Evolutionary conservation across 2,888 invertebrate genomes (phyloP).

Genomic region (Apomyelois bistriatella): DNA sequence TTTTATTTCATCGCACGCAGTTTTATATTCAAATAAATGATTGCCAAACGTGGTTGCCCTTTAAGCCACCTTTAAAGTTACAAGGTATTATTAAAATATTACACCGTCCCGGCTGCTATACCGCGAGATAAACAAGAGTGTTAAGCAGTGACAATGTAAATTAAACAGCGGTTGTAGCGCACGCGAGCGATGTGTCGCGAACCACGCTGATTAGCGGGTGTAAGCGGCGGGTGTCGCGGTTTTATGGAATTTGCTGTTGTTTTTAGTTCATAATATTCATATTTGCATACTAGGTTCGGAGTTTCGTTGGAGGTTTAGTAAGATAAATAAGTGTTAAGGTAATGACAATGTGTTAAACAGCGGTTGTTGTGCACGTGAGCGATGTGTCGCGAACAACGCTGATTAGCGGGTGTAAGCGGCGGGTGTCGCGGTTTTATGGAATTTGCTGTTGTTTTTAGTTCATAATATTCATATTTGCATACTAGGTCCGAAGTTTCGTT

Average conservation of each 20-base stretch:
- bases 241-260: not conserved
- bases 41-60: not conserved
- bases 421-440: not conserved
- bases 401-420: not conserved
- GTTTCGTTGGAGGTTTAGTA: too few species aligned
- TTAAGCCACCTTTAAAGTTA: not conserved
- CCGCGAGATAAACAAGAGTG: conserved; percentile 1
- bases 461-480: too few species aligned
- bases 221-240: not conserved
- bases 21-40: too few species aligned
- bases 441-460: not conserved
- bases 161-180: not conserved
- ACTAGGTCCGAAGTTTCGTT: too few species aligned
- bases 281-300: too few species aligned
- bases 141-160: not conserved
- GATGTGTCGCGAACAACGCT: not conserved
- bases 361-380: not conserved
- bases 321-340: conserved; percentile 4
- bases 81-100: not conserved
- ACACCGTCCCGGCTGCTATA: not conserved
- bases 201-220: not conserved
- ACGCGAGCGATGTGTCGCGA: conserved; percentile 1
- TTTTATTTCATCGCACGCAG: too few species aligned
- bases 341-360: conserved; percentile 3
- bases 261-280: not conserved